Percentiles rank a stretch among this genome's conserved stretches.
phyloP scores from a whole-genome alignment of 2,113 vertebrate species.

The Scopus umbretta region DNA sequence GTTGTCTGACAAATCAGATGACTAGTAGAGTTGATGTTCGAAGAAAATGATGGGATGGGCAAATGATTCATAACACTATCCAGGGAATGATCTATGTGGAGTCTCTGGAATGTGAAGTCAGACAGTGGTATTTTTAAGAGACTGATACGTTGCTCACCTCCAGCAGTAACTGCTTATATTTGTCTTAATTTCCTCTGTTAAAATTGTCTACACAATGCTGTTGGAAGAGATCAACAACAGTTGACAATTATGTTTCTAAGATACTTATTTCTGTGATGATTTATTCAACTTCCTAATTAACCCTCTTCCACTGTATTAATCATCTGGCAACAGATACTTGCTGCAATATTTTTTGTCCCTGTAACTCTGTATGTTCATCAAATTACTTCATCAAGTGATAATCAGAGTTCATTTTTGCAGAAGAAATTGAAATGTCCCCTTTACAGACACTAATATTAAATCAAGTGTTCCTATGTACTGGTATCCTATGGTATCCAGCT shows the following conservation, averaged over 20 bases:
- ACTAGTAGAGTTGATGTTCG: not conserved
- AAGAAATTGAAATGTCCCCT: not conserved
- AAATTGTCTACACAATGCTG: not conserved
- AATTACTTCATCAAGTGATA: not conserved
- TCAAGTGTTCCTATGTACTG: not conserved
- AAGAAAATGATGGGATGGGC: not conserved
- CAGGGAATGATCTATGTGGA: not conserved
- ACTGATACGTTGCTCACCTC: not conserved
- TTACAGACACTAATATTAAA: not conserved
- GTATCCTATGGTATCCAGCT: not conserved
- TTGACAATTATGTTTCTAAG: not conserved
- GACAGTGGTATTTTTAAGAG: not conserved
- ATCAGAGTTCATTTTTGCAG: not conserved
- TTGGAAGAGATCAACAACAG: not conserved
- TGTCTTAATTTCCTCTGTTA: not conserved
- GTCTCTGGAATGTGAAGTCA: not conserved
- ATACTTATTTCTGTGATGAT: not conserved
- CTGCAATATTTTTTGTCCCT: not conserved
- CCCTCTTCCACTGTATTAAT: not conserved
- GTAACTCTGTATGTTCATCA: not conserved
- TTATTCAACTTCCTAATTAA: not conserved
- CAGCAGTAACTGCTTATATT: not conserved
- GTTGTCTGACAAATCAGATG: constrained; percentile 24
- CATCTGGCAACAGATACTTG: not conserved
- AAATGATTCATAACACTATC: constrained; percentile 6